Conservation (phyloP, 2,888 invertebrate genomes). For the Pilophorus perplexus region DNA sequence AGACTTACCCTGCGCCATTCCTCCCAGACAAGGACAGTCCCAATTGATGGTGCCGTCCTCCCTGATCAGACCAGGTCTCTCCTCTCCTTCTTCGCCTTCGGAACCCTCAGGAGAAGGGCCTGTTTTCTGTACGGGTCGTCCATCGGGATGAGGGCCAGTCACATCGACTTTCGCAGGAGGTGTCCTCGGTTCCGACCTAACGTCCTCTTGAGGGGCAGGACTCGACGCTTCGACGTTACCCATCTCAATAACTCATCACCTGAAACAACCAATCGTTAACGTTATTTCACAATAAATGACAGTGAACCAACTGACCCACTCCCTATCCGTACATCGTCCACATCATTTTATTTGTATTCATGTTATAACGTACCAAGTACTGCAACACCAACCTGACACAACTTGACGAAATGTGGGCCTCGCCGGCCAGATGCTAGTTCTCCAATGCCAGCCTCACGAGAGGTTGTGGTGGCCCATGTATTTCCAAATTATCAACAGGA, state of each 20-base stretch:
- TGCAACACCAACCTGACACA: too few relatives aligned
- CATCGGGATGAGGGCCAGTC: neutral
- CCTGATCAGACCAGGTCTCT: conserved; percentile 72
- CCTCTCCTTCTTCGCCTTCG: conserved; percentile 52
- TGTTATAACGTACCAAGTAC: too few relatives aligned
- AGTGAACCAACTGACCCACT: too few relatives aligned
- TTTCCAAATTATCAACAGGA: too few relatives aligned
- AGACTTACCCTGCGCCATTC: conserved; percentile 70
- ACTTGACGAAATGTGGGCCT: too few relatives aligned
- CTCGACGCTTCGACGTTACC: conserved; percentile 30
- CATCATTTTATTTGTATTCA: too few relatives aligned
- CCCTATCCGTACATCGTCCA: too few relatives aligned
- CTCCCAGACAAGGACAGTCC: conserved; percentile 94
- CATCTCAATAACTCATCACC: conserved; percentile 29
- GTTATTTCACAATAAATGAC: too few relatives aligned
- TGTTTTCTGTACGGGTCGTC: neutral
- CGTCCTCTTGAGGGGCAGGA: conserved; percentile 18
- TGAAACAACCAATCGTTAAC: neutral
- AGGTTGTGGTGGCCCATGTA: too few relatives aligned
- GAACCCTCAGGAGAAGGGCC: neutral
- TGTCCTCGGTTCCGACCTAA: neutral
- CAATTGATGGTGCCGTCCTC: conserved; percentile 90
- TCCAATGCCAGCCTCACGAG: too few relatives aligned
- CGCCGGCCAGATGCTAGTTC: too few relatives aligned
- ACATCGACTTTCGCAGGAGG: neutral